These are phyloP conservation scores for Pardalotus punctatus DNA, from an alignment of 2,113 vertebrate genomes.

Conservation along the genomic window DNA sequence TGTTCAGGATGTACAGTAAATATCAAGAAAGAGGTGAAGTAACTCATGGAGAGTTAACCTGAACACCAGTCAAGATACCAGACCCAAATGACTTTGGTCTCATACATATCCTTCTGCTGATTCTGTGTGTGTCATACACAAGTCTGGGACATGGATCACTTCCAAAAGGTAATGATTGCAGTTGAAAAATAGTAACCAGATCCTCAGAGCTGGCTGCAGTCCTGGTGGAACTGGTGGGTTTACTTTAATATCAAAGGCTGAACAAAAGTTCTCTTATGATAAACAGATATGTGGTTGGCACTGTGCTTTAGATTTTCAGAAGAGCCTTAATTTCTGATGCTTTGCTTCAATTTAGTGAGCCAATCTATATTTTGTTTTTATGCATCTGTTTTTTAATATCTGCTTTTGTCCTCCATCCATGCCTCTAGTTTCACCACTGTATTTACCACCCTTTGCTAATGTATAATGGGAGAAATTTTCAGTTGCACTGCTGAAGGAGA, in stretches of 20 bases:
- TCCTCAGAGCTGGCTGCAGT: not conserved
- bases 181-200: not conserved
- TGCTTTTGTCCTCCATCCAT: not conserved
- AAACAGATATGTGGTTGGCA: not conserved
- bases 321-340: not conserved
- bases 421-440: not conserved
- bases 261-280: not conserved
- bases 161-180: not conserved
- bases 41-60: not conserved
- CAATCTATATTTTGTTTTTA: not conserved
- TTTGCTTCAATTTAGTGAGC: not conserved
- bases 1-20: not conserved
- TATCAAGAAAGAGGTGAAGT: not conserved
- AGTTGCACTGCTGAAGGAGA: not conserved
- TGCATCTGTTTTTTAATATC: not conserved
- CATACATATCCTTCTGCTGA: not conserved
- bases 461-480: not conserved
- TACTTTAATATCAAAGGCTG: not conserved
- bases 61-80: not conserved
- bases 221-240: not conserved
- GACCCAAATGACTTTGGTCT: not conserved
- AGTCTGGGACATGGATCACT: not conserved
- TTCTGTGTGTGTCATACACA: not conserved
- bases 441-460: not conserved
- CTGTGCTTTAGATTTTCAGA: not conserved